Conservation (phyloP, 2,797 vertebrate genomes). For the Artibeus jamaicensis region DNA sequence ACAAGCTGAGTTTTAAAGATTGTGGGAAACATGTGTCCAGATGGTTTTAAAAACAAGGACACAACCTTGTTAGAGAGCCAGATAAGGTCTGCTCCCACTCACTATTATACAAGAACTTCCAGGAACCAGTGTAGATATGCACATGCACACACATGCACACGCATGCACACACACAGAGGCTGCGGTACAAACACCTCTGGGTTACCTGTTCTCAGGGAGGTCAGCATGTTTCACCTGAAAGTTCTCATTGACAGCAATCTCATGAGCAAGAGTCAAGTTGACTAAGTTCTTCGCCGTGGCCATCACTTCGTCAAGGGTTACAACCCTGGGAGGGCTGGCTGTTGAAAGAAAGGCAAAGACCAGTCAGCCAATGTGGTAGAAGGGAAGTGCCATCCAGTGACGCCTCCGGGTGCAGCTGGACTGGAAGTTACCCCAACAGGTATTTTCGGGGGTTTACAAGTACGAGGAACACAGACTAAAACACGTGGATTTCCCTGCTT, state of each 20-base stretch:
- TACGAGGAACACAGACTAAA: not conserved
- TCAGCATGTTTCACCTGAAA: slow-evolving; percentile 87
- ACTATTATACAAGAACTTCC: not conserved
- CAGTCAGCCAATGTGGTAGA: not conserved
- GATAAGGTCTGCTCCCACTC: not conserved
- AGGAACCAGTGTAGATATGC: not conserved
- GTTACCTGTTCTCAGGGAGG: slow-evolving; percentile 89
- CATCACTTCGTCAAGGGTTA: slow-evolving; percentile 93
- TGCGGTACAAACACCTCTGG: not conserved
- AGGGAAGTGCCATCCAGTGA: not conserved
- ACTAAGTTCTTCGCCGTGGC: slow-evolving; percentile 88
- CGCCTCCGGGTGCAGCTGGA: not conserved
- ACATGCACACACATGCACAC: accelerated
- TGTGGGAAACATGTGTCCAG: not conserved
- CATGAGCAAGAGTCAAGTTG: slow-evolving; percentile 91
- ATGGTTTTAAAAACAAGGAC: not conserved
- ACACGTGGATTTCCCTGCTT: not conserved
- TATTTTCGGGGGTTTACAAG: not conserved
- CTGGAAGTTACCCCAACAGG: not conserved
- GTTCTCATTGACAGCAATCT: slow-evolving; percentile 91
- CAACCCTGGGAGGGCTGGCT: slow-evolving; percentile 91
- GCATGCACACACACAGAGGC: not conserved
- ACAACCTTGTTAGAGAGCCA: not conserved
- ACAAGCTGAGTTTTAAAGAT: slow-evolving; percentile 20
- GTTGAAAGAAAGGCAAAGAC: slow-evolving; percentile 63